Evolutionary conservation across 2,113 vertebrate genomes (phyloP), one percentile per base, ranked within the genome.

Genomic region (Microcebus jonahi): DNA sequence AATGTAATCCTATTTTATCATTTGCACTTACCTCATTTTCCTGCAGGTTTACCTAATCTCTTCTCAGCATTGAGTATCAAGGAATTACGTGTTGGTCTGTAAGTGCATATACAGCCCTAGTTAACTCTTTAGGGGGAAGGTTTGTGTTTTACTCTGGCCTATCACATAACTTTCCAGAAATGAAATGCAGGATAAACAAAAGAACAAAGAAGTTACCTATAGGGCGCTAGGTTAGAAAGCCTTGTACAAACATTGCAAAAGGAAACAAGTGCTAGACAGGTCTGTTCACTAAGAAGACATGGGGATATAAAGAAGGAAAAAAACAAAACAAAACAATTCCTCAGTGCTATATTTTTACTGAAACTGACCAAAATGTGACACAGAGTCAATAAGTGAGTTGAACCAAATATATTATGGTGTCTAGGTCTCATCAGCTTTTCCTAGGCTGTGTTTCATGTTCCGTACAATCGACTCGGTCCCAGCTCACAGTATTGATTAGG

Each of bases 371-470:
- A 89, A 88, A 20, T 80, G 42, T 75, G 4, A 63, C 48, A 50
- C 8, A 85, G 55, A 73, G 45, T 48, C 53, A 95, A 65, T 70
- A 27, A 84, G 25, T 29, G 39, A 93, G 50, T 76, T 63, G 68
- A 34, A 17, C 3, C 68, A 50, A 65, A 91, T 70, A 94, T 50
- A 82, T 96, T 94, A 87, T 25, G 68, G 88, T 95, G 88, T 95
- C 90, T 91, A 92, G 48, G 63, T 89, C 77, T 96, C 77, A 83
- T 83, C 93, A 91, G 29, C 77, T 92, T 80, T 88, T 98, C 84
- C 82, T 36, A 34, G 3, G 42, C 53, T 96, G 23, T 90, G 61
- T 76, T 87, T 91, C 21, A 0, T 50, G 67, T 57, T 57, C 91
- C 0, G 0, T 73, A 57, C 20, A 73, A 91, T 93, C 89, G 50